Evolutionary conservation across 2,888 invertebrate species (phyloP).

Genomic region (Chrysomela aeneicollis): DNA sequence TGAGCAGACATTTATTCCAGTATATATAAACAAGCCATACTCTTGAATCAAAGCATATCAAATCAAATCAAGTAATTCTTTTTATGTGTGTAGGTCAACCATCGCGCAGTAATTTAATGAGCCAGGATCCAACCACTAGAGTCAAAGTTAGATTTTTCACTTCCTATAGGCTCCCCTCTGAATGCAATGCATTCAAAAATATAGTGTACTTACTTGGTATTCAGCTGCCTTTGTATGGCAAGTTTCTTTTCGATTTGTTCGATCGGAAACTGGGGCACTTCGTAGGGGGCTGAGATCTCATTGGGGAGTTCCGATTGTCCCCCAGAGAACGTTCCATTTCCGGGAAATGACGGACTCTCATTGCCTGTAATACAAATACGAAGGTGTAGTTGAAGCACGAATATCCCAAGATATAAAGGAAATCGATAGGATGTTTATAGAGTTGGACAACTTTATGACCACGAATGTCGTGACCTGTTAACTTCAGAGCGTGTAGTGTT

Average conservation of each 20-base stretch:
- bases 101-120: too few species aligned
- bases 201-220: slow-evolving; percentile 82
- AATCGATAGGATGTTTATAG: background rate
- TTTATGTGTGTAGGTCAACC: too few species aligned
- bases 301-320: slow-evolving; percentile 72
- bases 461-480: background rate
- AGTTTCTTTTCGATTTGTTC: slow-evolving; percentile 95
- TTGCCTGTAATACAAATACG: slow-evolving; percentile 67
- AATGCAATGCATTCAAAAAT: too few species aligned
- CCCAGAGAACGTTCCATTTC: slow-evolving; percentile 61
- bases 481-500: too few species aligned
- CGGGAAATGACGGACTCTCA: slow-evolving; percentile 72
- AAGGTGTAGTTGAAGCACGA: slow-evolving; percentile 18
- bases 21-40: too few species aligned
- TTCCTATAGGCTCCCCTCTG: too few species aligned
- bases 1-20: too few species aligned
- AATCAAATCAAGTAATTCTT: too few species aligned
- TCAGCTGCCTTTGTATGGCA: slow-evolving; percentile 86
- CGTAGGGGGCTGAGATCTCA: slow-evolving; percentile 94
- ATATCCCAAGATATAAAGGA: background rate
- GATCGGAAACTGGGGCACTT: slow-evolving; percentile 97
- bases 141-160: too few species aligned
- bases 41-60: too few species aligned
- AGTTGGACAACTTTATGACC: background rate
- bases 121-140: too few species aligned